Base-by-base conservation (phyloP, 1,140 invertebrate species). In the Cydia strobilella region DNA sequence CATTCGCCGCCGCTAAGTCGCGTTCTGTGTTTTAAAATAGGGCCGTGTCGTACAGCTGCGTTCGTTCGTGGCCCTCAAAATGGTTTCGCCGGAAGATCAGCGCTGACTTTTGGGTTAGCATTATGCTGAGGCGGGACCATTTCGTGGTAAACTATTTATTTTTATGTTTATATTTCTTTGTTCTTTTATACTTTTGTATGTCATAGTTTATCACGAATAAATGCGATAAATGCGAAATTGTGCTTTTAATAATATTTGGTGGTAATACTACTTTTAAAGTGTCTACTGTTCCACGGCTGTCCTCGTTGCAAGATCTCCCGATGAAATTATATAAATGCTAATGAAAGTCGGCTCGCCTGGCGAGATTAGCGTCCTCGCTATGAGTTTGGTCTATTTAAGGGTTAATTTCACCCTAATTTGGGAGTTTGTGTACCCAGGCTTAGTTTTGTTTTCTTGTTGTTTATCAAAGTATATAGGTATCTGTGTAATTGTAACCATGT, bases 241-340 rank as follows among this genome's bases (percentile, higher is more conserved):
- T 54, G n/a, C n/a, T 54, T 54, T 18, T 23, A 51, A 10, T 23
- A 3, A 10, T 2, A 10, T 59, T 59, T 23, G 2, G 20, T 59
- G 18, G 31, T 69, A 42, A 0, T 39, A 69, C 65, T 69, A 12
- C 15, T 42, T 35, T 39, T 18, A 69, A 15, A 10, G 5, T 35
- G 25, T 35, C n/a, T 35, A 18, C 31, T 69, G 65, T 69, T 69
- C 27, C 65, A 39, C n/a, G 18, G 65, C 65, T 69, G 65, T 69
- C 65, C 65, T 69, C 65, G 23, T 20, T 39, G 72, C 42, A 48
- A 81, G 84, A 82, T 85, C 83, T 75, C 73, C 82, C 82, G 85
- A 89, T 89, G 84, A 88, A 89, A 87, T 88, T 90, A 89, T 86
- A 85, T 83, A 86, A 90, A 90, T 89, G 87, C 82, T 90, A 90